Percentiles rank a stretch among this genome's conserved stretches.
phyloP scores from a whole-genome alignment of 2,888 invertebrate genomes.

The Aspidiotus rigidus region DNA sequence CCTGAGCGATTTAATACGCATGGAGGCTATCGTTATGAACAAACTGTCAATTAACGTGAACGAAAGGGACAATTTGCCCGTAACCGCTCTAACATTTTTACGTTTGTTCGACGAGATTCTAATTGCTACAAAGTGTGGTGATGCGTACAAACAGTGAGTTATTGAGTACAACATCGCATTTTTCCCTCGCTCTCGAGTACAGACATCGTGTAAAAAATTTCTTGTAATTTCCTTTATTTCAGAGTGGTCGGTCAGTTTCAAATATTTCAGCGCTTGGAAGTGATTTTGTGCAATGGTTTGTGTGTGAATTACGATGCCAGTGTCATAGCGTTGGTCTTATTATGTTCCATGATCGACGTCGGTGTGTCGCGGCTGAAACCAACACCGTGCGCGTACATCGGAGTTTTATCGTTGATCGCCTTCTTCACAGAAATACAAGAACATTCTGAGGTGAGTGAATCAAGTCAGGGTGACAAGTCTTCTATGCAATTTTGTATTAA shows the following conservation, averaged over 20 bases:
- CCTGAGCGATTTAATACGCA: conserved; percentile 71
- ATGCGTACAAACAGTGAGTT: conserved; percentile 47
- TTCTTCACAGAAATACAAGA: conserved; percentile 63
- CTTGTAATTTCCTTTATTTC: conserved; percentile 10
- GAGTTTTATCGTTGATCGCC: conserved; percentile 48
- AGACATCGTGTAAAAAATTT: neutral
- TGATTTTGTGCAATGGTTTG: conserved; percentile 62
- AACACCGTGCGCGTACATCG: conserved; percentile 35
- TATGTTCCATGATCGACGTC: conserved; percentile 61
- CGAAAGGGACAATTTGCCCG: conserved; percentile 48
- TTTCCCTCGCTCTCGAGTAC: neutral
- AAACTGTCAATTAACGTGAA: conserved; percentile 56
- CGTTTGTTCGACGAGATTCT: conserved; percentile 57
- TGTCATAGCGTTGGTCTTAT: conserved; percentile 65
- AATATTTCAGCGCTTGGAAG: conserved; percentile 60
- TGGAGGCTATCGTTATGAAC: conserved; percentile 70
- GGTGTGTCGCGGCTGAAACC: conserved; percentile 40
- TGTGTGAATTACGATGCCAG: conserved; percentile 65
- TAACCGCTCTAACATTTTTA: conserved; percentile 61
- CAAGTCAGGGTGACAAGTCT: too few relatives aligned
- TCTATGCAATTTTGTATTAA: too few relatives aligned
- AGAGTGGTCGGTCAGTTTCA: conserved; percentile 46
- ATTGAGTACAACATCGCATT: neutral
- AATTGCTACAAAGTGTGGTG: conserved; percentile 48
- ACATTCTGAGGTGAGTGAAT: conserved; percentile 53